Evolutionary conservation across 2,888 invertebrate species (phyloP).

Genomic region (Eugnorisma glareosa): DNA sequence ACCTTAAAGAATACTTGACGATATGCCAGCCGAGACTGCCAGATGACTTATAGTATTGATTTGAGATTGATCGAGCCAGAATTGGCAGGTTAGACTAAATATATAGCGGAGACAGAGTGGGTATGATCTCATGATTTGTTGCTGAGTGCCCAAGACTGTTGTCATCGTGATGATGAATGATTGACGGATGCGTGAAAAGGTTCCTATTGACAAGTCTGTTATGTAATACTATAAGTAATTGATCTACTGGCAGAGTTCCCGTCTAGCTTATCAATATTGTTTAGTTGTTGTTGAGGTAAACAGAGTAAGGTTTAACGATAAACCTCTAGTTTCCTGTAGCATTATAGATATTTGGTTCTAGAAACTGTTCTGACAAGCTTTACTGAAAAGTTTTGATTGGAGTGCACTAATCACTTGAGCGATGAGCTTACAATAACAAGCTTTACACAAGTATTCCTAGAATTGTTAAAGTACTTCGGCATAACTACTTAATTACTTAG

Average conservation of each 20-base stretch:
- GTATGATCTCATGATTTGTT: constrained; percentile 53
- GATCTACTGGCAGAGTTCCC: constrained; percentile 1
- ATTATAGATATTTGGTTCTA: background rate
- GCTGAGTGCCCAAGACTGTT: constrained; percentile 35
- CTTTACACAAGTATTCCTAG: background rate
- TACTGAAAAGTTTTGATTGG: background rate
- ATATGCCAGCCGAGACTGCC: constrained; percentile 81
- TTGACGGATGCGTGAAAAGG: constrained; percentile 9
- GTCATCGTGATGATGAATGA: constrained; percentile 8
- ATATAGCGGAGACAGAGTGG: constrained; percentile 41
- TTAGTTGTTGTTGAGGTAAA: constrained; percentile 7
- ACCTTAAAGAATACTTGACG: constrained; percentile 83
- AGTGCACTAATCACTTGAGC: background rate
- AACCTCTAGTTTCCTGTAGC: too few relatives aligned
- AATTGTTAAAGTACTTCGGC: background rate
- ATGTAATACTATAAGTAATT: constrained; percentile 11
- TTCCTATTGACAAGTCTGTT: background rate
- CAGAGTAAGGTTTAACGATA: background rate
- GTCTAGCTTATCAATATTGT: background rate
- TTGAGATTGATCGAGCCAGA: constrained; percentile 59
- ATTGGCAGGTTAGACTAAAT: constrained; percentile 66
- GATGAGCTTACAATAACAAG: background rate
- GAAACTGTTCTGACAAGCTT: too few relatives aligned
- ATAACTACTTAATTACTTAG: background rate
- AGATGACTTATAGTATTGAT: constrained; percentile 75